These are phyloP conservation scores for Elephantulus edwardii DNA, from an alignment of 2,113 vertebrate species.

Conservation along the genomic window DNA sequence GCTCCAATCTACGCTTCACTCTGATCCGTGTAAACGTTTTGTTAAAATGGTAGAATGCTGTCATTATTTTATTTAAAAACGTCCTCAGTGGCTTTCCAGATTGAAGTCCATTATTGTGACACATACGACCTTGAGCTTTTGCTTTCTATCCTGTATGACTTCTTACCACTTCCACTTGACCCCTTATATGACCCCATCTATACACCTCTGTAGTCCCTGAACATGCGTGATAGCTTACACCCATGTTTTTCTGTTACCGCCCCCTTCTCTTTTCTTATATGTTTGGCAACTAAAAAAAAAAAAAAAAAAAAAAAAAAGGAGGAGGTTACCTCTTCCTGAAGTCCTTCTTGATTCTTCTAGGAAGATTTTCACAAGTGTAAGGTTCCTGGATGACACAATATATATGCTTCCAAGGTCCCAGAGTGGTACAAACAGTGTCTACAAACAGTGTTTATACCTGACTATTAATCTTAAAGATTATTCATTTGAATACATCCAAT, in stretches of 20 bases:
- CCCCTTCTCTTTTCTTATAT: not conserved
- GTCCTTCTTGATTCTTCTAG: not conserved
- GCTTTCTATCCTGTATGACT: accelerated
- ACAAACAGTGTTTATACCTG: not conserved
- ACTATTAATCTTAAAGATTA: not conserved
- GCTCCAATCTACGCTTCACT: not conserved
- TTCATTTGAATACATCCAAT: not conserved
- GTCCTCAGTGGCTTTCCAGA: not conserved
- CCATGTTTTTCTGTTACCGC: accelerated
- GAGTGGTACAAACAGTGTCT: not conserved
- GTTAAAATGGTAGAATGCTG: not conserved
- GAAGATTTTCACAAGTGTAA: too few relatives aligned
- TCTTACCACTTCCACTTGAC: accelerated
- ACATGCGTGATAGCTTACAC: accelerated
- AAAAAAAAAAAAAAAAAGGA: too few relatives aligned
- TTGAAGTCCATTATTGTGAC: not conserved
- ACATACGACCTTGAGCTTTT: not conserved
- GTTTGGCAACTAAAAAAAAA: not conserved
- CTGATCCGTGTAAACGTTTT: accelerated
- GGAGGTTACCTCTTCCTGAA: not conserved
- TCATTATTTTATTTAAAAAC: too few relatives aligned
- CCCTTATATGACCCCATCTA: accelerated
- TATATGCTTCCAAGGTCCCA: not conserved
- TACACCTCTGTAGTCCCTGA: too few relatives aligned
- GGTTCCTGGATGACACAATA: accelerated